Conservation (phyloP, 2,113 vertebrate species). For the Caloenas nicobarica region DNA sequence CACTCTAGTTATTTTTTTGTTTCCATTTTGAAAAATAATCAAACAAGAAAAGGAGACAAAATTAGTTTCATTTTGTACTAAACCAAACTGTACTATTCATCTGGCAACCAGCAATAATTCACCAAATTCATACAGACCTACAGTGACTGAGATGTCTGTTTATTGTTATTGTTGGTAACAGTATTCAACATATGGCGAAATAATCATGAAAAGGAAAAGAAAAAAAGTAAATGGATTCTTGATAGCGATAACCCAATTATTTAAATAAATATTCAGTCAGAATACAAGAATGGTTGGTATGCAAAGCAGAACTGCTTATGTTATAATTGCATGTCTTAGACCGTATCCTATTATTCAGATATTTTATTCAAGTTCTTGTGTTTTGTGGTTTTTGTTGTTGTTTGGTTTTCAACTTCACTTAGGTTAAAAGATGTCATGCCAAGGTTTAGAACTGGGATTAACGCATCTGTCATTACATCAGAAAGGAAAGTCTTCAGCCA, state of each 20-base stretch:
- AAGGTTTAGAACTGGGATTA: not conserved
- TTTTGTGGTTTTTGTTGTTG: too few species aligned
- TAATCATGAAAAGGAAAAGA: not conserved
- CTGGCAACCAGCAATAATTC: not conserved
- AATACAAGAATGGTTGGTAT: not conserved
- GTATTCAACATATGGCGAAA: not conserved
- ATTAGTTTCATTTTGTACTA: not conserved
- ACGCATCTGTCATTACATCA: not conserved
- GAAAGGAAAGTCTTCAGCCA: not conserved
- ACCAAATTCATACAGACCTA: not conserved
- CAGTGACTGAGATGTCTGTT: not conserved
- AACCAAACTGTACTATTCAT: not conserved
- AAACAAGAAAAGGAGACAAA: not conserved
- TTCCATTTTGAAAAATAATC: not conserved
- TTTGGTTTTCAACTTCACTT: not conserved
- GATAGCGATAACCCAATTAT: not conserved
- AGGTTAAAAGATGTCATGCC: constrained; percentile 23
- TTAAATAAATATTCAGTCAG: not conserved
- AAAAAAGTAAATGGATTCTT: not conserved
- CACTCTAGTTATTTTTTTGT: not conserved
- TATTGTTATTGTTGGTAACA: not conserved
- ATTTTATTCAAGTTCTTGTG: not conserved
- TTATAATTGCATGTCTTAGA: not conserved
- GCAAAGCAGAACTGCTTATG: not conserved
- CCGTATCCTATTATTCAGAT: not conserved